Evolutionary conservation across 30 jellyfish, hydroid and myxozoan species (phyloP).

Genomic region (Phacellophora camtschatica): DNA sequence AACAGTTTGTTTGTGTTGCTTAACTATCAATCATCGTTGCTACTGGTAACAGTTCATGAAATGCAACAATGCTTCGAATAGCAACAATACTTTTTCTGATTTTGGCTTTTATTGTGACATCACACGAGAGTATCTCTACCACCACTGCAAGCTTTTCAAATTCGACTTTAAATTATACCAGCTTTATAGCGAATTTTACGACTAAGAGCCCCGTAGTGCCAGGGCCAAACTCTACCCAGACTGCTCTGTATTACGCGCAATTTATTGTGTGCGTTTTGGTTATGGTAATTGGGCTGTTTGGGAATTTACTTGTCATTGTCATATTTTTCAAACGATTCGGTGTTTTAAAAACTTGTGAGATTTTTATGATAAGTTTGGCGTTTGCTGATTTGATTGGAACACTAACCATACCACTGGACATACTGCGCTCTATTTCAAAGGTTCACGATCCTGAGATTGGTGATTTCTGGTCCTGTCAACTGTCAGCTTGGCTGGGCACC

Average conservation of each 20-base stretch:
- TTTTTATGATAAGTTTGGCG: slow-evolving; percentile 90
- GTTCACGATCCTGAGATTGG: slow-evolving; percentile 35
- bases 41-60: no score
- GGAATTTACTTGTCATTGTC: slow-evolving; percentile 71
- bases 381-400: slow-evolving; percentile 90
- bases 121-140: no score
- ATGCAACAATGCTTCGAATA: no score
- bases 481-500: slow-evolving; percentile 62
- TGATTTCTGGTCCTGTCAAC: slow-evolving; percentile 70
- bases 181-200: neutral
- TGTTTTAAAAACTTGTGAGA: slow-evolving; percentile 78
- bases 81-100: no score
- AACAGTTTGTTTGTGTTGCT: no score
- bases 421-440: slow-evolving; percentile 35
- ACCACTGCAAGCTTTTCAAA: neutral
- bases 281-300: slow-evolving; percentile 66
- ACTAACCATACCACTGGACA: slow-evolving; percentile 50
- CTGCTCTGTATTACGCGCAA: neutral
- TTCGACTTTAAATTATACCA: neutral
- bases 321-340: slow-evolving; percentile 62
- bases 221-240: neutral
- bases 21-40: no score
- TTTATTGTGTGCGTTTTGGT: slow-evolving; percentile 46
- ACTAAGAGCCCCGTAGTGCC: neutral
- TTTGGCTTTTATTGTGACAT: no score